Evolutionary conservation across 2,888 invertebrate genomes (phyloP), one percentile per base, ranked within the genome.

Genomic region (Eupithecia inturbata): DNA sequence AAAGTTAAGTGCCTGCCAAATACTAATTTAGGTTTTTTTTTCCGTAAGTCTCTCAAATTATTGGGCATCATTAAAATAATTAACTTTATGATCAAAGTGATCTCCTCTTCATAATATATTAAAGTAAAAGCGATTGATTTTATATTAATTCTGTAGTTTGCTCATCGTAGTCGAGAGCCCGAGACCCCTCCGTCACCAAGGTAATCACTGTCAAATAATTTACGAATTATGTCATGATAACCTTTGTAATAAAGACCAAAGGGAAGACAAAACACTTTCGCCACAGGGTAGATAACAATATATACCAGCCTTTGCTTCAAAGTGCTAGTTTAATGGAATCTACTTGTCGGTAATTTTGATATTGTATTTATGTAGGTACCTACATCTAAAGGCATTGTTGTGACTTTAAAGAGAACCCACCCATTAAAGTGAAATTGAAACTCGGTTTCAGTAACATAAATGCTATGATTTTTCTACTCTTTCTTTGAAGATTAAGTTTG

Each of bases 171-270:
- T 64, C 66, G 33, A 74, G 36, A 76, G 73, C 36, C 60, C 39
- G 88, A 87, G 87, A 85, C 82, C 82, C 86, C 86, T 72, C 75
- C 36, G 85, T 87, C 85, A 82, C 84, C 83, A 77, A 81, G 85
- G 86, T 89, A 90, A 88, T 90, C 88, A 87, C 83, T 84, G 86
- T 87, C 86, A 89, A 88, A 90, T 91, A 91, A 91, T 91, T 91
- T 90, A 91, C 91, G 92, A 91, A 91, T 89, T 90, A 91, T 89
- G 90, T 88, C 89, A 88, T 91, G 89, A 90, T 92, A 91, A 90
- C 89, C 87, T 87, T 86, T 86, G 89, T 88, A 92, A 91, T 92
- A 92, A 91, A 89, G 88, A 88, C 83, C 83, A 84, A 82, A 80
- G 84, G 82, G 81, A 83, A 85, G 87, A 88, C 89, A 88, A 88